Conservation (phyloP, 2,888 invertebrate species). For the Lepidochrysops patricia region DNA sequence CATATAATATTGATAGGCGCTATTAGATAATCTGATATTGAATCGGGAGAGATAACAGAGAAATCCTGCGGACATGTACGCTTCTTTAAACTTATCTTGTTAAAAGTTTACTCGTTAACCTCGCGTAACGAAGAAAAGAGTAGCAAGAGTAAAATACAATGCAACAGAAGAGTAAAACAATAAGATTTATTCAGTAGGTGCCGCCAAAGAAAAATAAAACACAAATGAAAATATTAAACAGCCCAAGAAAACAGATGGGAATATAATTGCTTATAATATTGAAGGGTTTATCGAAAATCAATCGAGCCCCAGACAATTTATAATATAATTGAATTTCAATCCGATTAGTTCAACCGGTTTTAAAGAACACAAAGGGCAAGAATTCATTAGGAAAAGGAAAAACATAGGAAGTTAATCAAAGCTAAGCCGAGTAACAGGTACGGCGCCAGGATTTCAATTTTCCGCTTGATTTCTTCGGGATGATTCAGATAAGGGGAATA, state of each 20-base stretch:
- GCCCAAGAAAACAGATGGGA: neutral
- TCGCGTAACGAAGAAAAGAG: neutral
- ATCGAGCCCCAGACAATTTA: neutral
- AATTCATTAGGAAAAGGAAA: neutral
- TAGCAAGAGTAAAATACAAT: neutral
- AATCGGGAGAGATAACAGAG: neutral
- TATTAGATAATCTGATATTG: neutral
- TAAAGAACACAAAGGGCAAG: neutral
- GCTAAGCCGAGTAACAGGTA: constrained; percentile 36
- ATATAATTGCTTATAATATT: neutral
- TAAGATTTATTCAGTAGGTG: neutral
- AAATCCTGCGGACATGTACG: neutral
- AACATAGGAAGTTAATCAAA: constrained; percentile 48
- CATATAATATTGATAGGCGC: constrained; percentile 7
- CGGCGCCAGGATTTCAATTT: constrained; percentile 53
- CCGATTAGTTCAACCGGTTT: neutral
- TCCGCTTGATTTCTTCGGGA: constrained; percentile 58
- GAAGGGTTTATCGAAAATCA: neutral
- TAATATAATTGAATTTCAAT: neutral
- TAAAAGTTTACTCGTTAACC: neutral
- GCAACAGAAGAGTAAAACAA: neutral
- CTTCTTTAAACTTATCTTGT: neutral
- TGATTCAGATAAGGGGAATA: constrained; percentile 41
- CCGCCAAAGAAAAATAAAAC: neutral
- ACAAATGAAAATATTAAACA: neutral